Evolutionary conservation across 2,797 vertebrate species (phyloP), one percentile per base, ranked within the genome.

Genomic region (Neosilurus hyrtlii): DNA sequence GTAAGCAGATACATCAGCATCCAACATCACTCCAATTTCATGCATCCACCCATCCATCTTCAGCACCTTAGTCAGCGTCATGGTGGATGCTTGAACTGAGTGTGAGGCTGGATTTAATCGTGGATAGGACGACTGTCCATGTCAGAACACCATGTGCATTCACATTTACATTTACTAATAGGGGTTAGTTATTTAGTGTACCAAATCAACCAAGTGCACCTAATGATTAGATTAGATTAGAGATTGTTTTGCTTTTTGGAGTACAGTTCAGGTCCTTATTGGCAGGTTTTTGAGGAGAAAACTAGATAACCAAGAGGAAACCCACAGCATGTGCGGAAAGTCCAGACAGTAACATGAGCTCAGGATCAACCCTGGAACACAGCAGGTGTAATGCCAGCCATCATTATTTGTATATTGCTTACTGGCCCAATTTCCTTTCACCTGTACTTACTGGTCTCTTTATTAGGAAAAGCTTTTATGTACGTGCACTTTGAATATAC

Each of bases 1-100:
- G 94, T 95, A 68, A 84, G 82, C 24, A 30, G 61, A 52, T 65
- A 7, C 61, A 52, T 10, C 15, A 65, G 3, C 54, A 10, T 26
- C 22, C 9, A 43, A 22, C 8, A 43, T 26, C 71, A 26, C 43
- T 51, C 1, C 7, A 16, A 7, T 16, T 24, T 52, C 4, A 37
- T 37, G 3, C 24, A 61, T 49, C 18, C 20, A 51, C 51, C 24
- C 16, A 10, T 43, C 66, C 67, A 73, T 54, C 15, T 54, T 70
- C 22, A 51, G 12, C 26, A 56, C 30, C 52, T 2, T 56, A 56
- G 15, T 30, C 24, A 73, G 24, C 52, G 52, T 57, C 52, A 54
- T 56, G 9, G 52, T 9, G 15, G 20, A 22, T 30, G 3, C 15
- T 56, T 5, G 16, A 20, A 3, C 51, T 30, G 71, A 24, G 9